Evolutionary conservation across 1,140 invertebrate species (phyloP), one percentile per base, ranked within the genome.

Genomic region (Aphidius ervi): DNA sequence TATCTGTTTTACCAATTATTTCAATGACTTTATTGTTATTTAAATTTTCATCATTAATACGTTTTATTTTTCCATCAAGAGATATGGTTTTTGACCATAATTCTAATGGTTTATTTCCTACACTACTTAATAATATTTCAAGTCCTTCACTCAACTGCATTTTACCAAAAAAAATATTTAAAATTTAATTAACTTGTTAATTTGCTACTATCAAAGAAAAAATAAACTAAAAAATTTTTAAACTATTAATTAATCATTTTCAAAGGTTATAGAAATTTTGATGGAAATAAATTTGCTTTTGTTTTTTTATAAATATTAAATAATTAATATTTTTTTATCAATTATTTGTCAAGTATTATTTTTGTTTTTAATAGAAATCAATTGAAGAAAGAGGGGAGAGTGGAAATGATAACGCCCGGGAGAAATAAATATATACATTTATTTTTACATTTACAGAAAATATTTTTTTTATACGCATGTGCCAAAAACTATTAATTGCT

Each of bases 401-500:
- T 40, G n/a, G 31, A n/a, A 52, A 40, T 52, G n/a, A 52, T 52
- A 31, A 9, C 49, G 23, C 31, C 10, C 40, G 49, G 2, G 52
- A 43, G 9, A 43, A 43, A 43, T 43, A 8, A 7, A 43, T 43
- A 3, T 43, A 1, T 43, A 3, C 42, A 8, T 43, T 47, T 6
- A 40, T 9, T 52, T 52, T 52, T 52, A 31, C 23, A 31, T 31
- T 52, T 16, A 52, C 37, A 8, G 49, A 52, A 48, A 42, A 16
- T 16, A 5, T 54, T 42, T 40, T 42, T n/a, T n/a, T 54, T n/a
- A 41, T 53, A 61, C 52, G 52, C 58, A 61, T 61, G 59, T 61
- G 52, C 50, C 31, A 43, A 1, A 46, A 52, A 55, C 63, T 70
- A 72, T 79, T 77, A 79, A 78, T 78, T 77, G 70, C 70, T 78